Percentiles rank a stretch among this genome's conserved stretches.
These are phyloP conservation scores for Euphonia xanthogaster DNA, from an alignment of 2,797 vertebrate genomes.

Conservation along the genomic window DNA sequence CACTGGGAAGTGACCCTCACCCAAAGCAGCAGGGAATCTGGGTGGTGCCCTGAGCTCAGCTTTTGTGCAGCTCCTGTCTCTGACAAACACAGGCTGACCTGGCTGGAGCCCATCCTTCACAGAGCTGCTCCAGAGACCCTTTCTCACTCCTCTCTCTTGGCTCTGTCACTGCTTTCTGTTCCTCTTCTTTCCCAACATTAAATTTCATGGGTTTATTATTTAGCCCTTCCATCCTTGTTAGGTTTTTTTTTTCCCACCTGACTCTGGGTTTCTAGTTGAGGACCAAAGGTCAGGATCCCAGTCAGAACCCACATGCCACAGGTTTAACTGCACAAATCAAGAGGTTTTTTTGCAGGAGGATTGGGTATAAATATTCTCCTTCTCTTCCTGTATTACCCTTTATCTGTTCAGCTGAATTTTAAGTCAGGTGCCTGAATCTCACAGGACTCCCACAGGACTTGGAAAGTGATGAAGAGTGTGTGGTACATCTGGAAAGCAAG, in stretches of 20 bases:
- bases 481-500: not conserved
- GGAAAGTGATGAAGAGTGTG: not conserved
- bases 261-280: not conserved
- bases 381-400: not conserved
- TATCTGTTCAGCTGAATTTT: not conserved
- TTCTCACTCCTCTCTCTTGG: not conserved
- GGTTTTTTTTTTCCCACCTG: not conserved
- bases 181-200: not conserved
- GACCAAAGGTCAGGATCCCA: not conserved
- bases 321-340: not conserved
- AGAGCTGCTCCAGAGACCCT: not conserved
- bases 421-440: not conserved
- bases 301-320: accelerated
- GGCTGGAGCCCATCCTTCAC: not conserved
- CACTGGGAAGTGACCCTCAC: not conserved
- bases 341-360: not conserved
- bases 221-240: not conserved
- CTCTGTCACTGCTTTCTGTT: not conserved
- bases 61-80: not conserved
- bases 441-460: not conserved
- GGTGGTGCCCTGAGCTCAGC: accelerated
- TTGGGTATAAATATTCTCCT: not conserved
- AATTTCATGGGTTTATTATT: accelerated
- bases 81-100: not conserved
- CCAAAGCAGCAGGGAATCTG: not conserved